Evolutionary conservation across 64 coral and sea anemone genomes (phyloP).

Genomic region (Cladopsammia gracilis): DNA sequence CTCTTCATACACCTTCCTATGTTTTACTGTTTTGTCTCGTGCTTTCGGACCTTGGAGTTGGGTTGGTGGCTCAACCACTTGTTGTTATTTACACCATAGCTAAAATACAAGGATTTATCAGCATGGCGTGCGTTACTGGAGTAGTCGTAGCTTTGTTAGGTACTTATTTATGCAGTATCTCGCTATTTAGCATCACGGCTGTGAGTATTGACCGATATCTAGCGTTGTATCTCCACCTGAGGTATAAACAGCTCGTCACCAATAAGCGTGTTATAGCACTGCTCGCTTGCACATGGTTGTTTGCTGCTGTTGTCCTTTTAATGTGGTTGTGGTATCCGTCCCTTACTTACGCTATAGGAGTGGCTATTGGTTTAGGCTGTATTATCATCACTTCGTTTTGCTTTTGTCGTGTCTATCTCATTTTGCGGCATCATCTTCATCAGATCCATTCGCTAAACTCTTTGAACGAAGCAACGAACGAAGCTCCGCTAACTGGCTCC

Average conservation of each 20-base stretch:
- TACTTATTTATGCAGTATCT: conserved; percentile 49
- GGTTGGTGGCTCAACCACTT: conserved; percentile 41
- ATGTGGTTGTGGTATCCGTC: too few species aligned
- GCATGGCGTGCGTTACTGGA: conserved; percentile 31
- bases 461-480: neutral
- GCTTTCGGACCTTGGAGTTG: conserved; percentile 58
- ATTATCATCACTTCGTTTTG: neutral
- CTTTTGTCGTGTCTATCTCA: conserved; percentile 7
- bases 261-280: conserved; percentile 28
- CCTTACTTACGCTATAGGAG: neutral
- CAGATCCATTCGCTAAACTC: neutral
- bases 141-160: conserved; percentile 23
- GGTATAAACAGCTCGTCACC: conserved; percentile 53
- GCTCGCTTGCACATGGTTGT: neutral
- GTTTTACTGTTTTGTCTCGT: conserved; percentile 55
- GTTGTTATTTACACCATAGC: conserved; percentile 40
- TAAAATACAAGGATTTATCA: conserved; percentile 28
- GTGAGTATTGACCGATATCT: conserved; percentile 72
- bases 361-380: neutral
- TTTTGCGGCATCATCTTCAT: neutral
- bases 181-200: conserved; percentile 51
- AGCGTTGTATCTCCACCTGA: conserved; percentile 49
- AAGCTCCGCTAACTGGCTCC: neutral
- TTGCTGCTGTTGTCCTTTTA: neutral
- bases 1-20: conserved; percentile 59